Base-by-base conservation (phyloP, 2,888 invertebrate genomes). In the Tetranychus truncatus region DNA sequence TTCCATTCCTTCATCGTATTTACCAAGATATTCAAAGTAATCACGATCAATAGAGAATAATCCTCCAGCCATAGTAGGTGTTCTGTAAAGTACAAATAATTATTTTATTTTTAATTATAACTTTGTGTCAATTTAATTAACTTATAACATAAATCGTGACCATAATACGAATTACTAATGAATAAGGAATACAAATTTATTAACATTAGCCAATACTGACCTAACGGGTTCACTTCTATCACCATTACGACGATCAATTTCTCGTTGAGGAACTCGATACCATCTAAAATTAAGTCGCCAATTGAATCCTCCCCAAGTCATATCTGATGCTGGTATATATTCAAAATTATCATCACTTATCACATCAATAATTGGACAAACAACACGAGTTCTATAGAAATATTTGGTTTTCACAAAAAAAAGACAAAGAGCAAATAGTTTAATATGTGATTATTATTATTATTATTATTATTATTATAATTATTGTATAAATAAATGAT, bases 231-330 rank as follows among this genome's bases (percentile, higher is more conserved):
- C 88, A 0, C 95, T 95, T 78, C 95, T 87, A 83, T 99, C 97
- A 20, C 92, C 91, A 76, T 91, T 91, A 79, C 97, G 86, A 73
- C 99, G 87, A 76, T 91, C 88, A 90, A 96, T 91, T 85, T 99
- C 99, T 79, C 97, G 87, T 82, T 95, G 92, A 0, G 99, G 96
- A 44, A 99, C 97, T 76, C 95, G 89, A 84, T 99, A 99, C 92
- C 92, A 74, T 21, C 74, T 24, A 34, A 74, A 99, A 85, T 97
- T 97, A 75, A 99, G 87, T 84, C 96, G 96, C 97, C 97, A 97
- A 85, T 97, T 99, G 85, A 99, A 99, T 44, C 97, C 97, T 78
- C 97, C 97, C 96, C 97, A 99, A 0, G 97, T 99, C 89, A 95
- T 95, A 83, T 99, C 97, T 1, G 95, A 95, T 1, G 97, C 97